Percentiles rank a stretch among this genome's conserved stretches.
Evolutionary conservation across 1,140 invertebrate genomes (phyloP).

Genomic region (Brachionus koreanus): DNA sequence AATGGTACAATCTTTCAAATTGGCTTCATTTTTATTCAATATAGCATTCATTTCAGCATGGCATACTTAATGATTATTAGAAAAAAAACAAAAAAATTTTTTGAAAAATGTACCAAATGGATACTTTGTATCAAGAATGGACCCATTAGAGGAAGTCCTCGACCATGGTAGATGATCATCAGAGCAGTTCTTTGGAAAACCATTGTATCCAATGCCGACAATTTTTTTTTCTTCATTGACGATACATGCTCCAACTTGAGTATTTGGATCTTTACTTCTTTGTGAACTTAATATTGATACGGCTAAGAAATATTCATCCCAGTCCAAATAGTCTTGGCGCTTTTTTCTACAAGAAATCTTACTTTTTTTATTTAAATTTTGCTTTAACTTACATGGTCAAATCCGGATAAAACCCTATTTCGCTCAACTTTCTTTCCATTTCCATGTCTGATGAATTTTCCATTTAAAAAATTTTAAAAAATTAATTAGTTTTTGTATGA

Average conservation of each 20-base stretch:
- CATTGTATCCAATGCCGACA: conserved; percentile 90
- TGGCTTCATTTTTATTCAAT: conserved; percentile 76
- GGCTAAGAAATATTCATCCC: conserved; percentile 92
- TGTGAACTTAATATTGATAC: conserved; percentile 74
- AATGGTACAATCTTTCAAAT: conserved; percentile 73
- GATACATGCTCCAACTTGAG: conserved; percentile 85
- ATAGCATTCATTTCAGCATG: conserved; percentile 97
- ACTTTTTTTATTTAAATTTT: neutral
- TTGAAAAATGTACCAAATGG: conserved; percentile 69
- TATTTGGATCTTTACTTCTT: conserved; percentile 85
- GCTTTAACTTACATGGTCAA: neutral
- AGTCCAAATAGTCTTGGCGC: conserved; percentile 63
- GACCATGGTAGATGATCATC: conserved; percentile 86
- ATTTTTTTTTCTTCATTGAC: conserved; percentile 83
- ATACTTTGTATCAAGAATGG: conserved; percentile 69
- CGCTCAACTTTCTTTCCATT: neutral
- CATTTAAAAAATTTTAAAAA: neutral
- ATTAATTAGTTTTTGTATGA: neutral
- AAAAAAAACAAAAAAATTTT: conserved; percentile 45
- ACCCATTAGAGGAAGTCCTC: conserved; percentile 61
- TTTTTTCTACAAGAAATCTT: conserved; percentile 25
- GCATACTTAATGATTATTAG: too few species aligned
- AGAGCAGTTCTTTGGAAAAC: conserved; percentile 79
- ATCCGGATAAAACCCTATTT: neutral
- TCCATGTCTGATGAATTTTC: neutral